Evolutionary conservation across 2,797 vertebrate species (phyloP).

Genomic region (Morelia viridis): DNA sequence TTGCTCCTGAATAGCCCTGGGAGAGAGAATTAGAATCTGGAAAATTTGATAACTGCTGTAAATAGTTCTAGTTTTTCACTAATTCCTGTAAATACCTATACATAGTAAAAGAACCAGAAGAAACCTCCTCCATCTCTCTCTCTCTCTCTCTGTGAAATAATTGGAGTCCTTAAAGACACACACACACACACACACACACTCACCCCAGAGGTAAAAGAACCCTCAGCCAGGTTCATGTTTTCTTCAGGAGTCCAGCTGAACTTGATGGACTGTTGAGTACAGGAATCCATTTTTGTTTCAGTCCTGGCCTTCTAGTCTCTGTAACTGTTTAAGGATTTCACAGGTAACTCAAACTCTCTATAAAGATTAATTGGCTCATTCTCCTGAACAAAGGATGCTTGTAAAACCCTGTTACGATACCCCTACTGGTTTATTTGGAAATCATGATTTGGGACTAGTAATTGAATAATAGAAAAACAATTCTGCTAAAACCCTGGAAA

Average conservation of each 20-base stretch:
- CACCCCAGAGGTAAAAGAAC: not conserved
- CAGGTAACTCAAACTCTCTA: not conserved
- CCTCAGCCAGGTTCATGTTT: not conserved
- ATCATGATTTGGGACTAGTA: not conserved
- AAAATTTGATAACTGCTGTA: not conserved
- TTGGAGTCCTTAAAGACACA: not conserved
- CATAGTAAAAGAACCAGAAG: not conserved
- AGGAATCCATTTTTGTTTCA: not conserved
- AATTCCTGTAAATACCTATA: not conserved
- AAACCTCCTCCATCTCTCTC: not conserved
- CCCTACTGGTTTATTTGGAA: not conserved
- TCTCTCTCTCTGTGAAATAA: not conserved
- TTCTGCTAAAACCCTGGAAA: not conserved
- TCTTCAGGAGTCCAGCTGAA: not conserved
- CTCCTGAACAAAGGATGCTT: not conserved
- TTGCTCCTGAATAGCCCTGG: not conserved
- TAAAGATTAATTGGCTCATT: not conserved
- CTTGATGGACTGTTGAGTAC: not conserved
- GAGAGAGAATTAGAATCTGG: not conserved
- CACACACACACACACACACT: not conserved
- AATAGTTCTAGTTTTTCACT: not conserved
- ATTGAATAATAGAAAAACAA: not conserved
- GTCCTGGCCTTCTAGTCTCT: not conserved
- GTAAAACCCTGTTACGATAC: not conserved
- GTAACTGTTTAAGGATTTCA: constrained; percentile 1